Base-by-base conservation (phyloP, 1,140 invertebrate genomes). In the Piezodorus guildinii region DNA sequence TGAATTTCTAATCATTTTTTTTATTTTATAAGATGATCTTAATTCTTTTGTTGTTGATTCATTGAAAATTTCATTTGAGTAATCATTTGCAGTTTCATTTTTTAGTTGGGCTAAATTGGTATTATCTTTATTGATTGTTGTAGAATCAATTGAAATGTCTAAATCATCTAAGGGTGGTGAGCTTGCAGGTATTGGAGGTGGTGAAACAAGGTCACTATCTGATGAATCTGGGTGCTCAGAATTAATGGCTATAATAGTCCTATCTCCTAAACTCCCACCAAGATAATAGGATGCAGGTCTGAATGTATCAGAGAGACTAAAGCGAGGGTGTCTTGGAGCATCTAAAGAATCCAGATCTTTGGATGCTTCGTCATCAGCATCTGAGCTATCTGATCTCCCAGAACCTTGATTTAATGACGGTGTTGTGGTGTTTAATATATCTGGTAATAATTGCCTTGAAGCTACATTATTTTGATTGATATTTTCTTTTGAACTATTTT, bases 271-370 rank as follows among this genome's bases (percentile, higher is more conserved):
- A 14, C 76, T 77, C 0, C 78, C 78, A 30, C 86, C 84, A 46
- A 91, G 71, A 71, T 91, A 93, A 71, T 91, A 91, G 0, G 89
- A 91, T 0, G 89, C 89, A 1, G 90, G 90, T 68, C 89, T 77
- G 69, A 91, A 93, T 1, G 86, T 90, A 71, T 91, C 90, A 0
- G 88, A 91, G 19, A 91, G 75, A 72, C 88, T 91, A 70, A 92
- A 90, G 65, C 89, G 75, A 0, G 84, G 82, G 68, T 86, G 82
- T 17, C 79, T 77, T 6, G 84, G 82, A 19, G 83, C 77, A 62
- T 85, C 81, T 30, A 85, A 78, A 0, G 82, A 81, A 68, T 87
- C 84, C 46, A 86, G 72, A 69, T 91, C 87, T 72, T 88, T 88
- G 0, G 85, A 87, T 12, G 83, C 84, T 75, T 91, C 89, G 74